These are phyloP conservation scores for Sebastes steindachneri DNA, from an alignment of 2,797 vertebrate species.

Conservation along the genomic window DNA sequence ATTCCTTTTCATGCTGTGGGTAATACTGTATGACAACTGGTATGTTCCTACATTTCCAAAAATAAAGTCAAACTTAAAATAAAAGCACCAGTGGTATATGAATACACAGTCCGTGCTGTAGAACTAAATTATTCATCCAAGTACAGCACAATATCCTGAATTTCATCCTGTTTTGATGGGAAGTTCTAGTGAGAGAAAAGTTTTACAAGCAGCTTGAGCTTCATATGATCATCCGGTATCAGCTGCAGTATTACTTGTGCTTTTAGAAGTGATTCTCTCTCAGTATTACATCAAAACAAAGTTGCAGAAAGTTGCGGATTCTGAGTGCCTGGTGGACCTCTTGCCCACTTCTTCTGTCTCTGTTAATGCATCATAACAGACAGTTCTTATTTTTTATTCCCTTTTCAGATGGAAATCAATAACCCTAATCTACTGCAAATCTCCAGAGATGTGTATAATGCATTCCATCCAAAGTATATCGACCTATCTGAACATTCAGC, in stretches of 20 bases:
- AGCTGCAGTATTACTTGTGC: neutral
- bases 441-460: neutral
- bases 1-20: neutral
- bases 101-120: neutral
- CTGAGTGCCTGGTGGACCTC: neutral
- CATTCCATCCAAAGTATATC: neutral
- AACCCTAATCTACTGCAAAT: slow-evolving; percentile 18
- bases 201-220: neutral
- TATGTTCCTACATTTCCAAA: neutral
- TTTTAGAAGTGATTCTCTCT: neutral
- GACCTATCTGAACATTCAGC: neutral
- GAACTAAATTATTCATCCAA: neutral
- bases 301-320: neutral
- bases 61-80: neutral
- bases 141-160: neutral
- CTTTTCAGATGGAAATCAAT: slow-evolving; percentile 32
- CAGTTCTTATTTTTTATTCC: slow-evolving; percentile 5
- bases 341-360: neutral
- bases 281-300: neutral
- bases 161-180: neutral
- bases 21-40: neutral
- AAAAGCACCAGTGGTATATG: neutral
- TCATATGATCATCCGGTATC: neutral
- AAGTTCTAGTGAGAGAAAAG: slow-evolving; percentile 1
- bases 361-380: slow-evolving; percentile 6